phyloP scores from a whole-genome alignment of 2,797 vertebrate species.

The Lithobates sylvaticus region DNA sequence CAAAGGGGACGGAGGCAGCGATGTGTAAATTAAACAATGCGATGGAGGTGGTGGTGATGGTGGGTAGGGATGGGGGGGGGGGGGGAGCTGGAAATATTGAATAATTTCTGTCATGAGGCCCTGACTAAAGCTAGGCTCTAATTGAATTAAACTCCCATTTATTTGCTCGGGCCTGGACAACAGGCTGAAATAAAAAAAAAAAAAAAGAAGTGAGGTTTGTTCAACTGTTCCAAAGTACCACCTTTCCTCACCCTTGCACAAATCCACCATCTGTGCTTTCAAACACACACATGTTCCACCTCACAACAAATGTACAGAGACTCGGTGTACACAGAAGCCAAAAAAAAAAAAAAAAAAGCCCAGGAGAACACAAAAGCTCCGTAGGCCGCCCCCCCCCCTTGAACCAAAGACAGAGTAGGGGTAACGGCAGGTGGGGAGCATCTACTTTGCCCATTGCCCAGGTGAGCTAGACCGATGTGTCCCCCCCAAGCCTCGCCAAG shows the following conservation, averaged over 20 bases:
- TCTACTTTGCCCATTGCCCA: slow-evolving; percentile 81
- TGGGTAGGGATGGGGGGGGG: too few species aligned
- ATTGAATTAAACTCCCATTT: slow-evolving; percentile 99
- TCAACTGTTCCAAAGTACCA: slow-evolving; percentile 92
- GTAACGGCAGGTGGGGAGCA: slow-evolving; percentile 55
- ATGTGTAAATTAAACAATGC: slow-evolving; percentile 96
- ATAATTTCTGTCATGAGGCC: slow-evolving; percentile 90
- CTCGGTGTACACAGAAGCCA: slow-evolving; percentile 88
- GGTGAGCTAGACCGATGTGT: slow-evolving; percentile 87
- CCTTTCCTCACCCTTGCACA: slow-evolving; percentile 91
- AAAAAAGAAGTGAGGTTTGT: slow-evolving; percentile 82
- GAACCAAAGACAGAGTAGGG: slow-evolving; percentile 71
- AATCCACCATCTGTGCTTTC: slow-evolving; percentile 96
- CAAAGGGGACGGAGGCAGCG: slow-evolving; percentile 94
- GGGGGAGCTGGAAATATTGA: slow-evolving; percentile 80
- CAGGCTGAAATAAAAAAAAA: slow-evolving; percentile 80
- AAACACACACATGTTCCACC: slow-evolving; percentile 86
- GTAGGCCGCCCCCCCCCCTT: slow-evolving; percentile 84
- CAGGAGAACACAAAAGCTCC: slow-evolving; percentile 93
- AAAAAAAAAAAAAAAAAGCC: slow-evolving; percentile 75
- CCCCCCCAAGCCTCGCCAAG: slow-evolving; percentile 87
- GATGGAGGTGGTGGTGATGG: slow-evolving; percentile 54
- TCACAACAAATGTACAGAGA: slow-evolving; percentile 90
- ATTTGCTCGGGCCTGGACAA: slow-evolving; percentile 94
- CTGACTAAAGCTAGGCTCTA: slow-evolving; percentile 90